phyloP scores from a whole-genome alignment of 2,888 invertebrate genomes.

The Crioceris asparagi region DNA sequence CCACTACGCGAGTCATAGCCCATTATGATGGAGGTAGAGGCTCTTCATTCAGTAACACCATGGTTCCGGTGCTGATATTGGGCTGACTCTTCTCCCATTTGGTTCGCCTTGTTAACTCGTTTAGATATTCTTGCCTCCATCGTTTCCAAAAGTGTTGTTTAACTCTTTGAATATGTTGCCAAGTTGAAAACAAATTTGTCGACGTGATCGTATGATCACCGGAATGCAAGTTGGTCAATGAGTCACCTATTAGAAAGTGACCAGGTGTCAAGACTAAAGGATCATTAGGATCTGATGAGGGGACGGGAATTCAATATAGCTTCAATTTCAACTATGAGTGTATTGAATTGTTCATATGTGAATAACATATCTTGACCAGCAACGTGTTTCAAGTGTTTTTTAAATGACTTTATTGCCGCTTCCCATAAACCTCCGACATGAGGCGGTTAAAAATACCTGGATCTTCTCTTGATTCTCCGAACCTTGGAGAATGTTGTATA shows the following conservation, averaged over 20 bases:
- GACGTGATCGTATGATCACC: constrained; percentile 11
- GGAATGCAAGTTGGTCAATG: constrained; percentile 17
- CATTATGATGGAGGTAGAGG: no score
- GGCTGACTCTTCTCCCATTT: no score
- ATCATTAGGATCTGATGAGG: constrained; percentile 23
- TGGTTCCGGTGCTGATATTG: no score
- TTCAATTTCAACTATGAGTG: constrained; percentile 25
- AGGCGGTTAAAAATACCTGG: constrained; percentile 4
- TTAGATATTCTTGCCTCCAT: no score
- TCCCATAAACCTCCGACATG: no score
- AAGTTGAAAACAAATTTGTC: constrained; percentile 15
- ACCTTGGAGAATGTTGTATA: background rate
- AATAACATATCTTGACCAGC: constrained; percentile 2
- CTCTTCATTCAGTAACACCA: no score
- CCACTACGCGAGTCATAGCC: no score
- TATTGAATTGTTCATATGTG: constrained; percentile 12
- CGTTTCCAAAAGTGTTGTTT: no score
- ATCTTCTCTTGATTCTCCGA: constrained; percentile 8
- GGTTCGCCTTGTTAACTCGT: constrained; percentile 16
- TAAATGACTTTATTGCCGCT: constrained; percentile 8
- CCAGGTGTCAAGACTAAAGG: constrained; percentile 20
- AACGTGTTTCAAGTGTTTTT: constrained; percentile 8
- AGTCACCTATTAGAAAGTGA: constrained; percentile 24
- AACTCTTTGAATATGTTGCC: constrained; percentile 20
- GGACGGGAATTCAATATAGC: constrained; percentile 28